Evolutionary conservation across 2,797 vertebrate species (phyloP), one percentile per base, ranked within the genome.

Genomic region (Acanthiza pusilla): DNA sequence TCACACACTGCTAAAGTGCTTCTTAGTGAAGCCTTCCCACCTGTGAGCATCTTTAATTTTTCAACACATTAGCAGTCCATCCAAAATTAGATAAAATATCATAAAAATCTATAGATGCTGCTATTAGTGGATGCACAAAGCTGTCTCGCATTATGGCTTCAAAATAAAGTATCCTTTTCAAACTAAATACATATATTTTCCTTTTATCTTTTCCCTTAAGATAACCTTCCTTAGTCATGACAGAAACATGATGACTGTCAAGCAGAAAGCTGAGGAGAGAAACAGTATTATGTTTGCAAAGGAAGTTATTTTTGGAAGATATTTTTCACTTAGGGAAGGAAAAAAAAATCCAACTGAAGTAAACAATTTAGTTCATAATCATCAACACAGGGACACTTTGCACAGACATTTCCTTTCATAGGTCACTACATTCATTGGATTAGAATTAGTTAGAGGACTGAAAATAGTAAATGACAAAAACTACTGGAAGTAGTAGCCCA

Each of bases 351-450:
- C 50, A 53, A 67, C 32, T 7, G 43, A 96, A 96, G 66, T 72
- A 94, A 97, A 89, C 91, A 91, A 92, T 91, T 83, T 74, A 86
- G 88, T 74, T 94, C 55, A 57, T 54, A 61, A 85, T 84, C 91
- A 50, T 85, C 87, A 95, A 71, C 81, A 80, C 43, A 47, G 63
- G 79, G 84, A 71, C 75, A 82, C 48, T 96, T 93, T 82, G 74
- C 74, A 57, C 2, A 73, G 79, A 88, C 77, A 73, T 95, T 96
- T 96, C 57, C 63, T 95, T 91, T 92, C 84, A 71, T 23, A 89
- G 85, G 83, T 81, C 77, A 87, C 62, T 61, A 55, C 65, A 13
- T 86, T 76, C 67, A 79, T 29, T 76, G 71, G 45, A 74, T 85
- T 79, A 73, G 57, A 91, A 82, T 58, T 88, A n/a, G 30, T 84